phyloP scores from a whole-genome alignment of 1,140 invertebrate genomes.

The Ruditapes philippinarum region DNA sequence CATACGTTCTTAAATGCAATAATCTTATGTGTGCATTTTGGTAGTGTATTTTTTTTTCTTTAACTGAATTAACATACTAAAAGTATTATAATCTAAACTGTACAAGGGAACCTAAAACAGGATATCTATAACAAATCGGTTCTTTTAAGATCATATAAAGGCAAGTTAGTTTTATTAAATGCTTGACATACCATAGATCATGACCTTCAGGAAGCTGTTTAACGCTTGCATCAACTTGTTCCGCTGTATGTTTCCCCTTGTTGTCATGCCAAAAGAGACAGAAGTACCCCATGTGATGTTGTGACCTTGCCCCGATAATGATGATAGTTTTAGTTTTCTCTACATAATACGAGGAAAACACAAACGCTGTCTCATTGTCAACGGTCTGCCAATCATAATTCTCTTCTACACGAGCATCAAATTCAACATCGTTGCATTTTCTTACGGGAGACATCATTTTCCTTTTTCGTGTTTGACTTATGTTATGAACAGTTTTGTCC shows the following conservation, averaged over 20 bases:
- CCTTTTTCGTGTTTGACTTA: too few relatives aligned
- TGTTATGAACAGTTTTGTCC: too few relatives aligned
- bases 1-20: too few relatives aligned
- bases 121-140: too few relatives aligned
- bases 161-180: too few relatives aligned
- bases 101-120: too few relatives aligned
- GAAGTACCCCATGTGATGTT: not conserved
- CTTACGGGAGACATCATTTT: not conserved
- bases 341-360: not conserved
- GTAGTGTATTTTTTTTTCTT: too few relatives aligned
- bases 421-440: not conserved
- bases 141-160: too few relatives aligned
- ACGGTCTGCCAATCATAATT: not conserved
- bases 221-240: not conserved
- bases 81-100: too few relatives aligned
- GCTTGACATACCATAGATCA: not conserved
- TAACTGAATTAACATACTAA: too few relatives aligned
- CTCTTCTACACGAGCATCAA: not conserved
- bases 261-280: not conserved
- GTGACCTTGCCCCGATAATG: not conserved
- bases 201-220: not conserved
- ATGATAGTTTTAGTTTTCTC: not conserved
- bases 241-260: not conserved
- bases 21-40: too few relatives aligned
- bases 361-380: not conserved